A percentile compares a stretch with the other conserved stretches of the same genome.
Evolutionary conservation across 2,113 vertebrate species (phyloP).

Genomic region (Myotis brandtii): DNA sequence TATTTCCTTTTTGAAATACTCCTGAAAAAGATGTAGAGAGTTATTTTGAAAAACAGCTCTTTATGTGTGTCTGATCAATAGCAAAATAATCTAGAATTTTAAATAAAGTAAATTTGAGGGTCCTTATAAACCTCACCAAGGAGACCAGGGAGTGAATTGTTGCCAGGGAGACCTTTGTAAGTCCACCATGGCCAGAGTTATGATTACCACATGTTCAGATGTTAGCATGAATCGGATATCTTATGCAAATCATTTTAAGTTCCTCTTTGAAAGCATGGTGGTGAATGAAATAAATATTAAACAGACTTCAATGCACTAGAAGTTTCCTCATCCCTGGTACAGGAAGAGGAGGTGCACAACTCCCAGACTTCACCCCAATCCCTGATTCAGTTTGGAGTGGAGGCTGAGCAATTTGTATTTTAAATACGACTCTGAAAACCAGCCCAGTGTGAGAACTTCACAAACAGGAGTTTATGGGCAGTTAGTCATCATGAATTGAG

Average conservation of each 20-base stretch:
- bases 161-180: constrained; percentile 50
- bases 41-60: constrained; percentile 55
- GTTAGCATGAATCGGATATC: background rate
- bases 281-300: background rate
- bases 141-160: constrained; percentile 32
- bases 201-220: background rate
- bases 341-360: background rate
- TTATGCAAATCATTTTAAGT: background rate
- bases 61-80: background rate
- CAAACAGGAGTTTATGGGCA: background rate
- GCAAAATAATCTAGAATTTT: constrained; percentile 55
- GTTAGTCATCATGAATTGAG: background rate
- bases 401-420: background rate
- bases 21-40: background rate
- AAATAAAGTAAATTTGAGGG: constrained; percentile 41
- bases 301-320: background rate
- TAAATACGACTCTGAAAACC: background rate
- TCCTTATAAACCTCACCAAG: constrained; percentile 39
- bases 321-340: background rate
- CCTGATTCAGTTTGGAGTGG: background rate
- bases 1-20: background rate
- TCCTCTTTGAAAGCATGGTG: background rate
- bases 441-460: background rate
- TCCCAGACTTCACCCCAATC: background rate
- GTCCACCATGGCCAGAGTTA: background rate